Base-by-base conservation (phyloP, 2,888 invertebrate species). In the Drosophila prolongata region DNA sequence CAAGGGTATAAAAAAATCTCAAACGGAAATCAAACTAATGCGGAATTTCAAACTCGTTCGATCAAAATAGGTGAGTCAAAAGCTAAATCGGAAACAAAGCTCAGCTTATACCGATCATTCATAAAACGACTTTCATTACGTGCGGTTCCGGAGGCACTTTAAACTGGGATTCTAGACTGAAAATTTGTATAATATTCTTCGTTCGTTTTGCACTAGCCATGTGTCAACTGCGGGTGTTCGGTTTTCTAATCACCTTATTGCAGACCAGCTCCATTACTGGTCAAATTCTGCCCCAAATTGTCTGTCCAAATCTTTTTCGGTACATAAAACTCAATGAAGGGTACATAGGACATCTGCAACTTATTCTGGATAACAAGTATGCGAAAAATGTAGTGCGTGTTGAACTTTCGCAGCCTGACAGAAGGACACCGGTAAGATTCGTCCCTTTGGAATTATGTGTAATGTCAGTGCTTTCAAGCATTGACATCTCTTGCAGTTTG, bases 241-340 rank as follows among this genome's bases (percentile, higher is more conserved):
- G 50, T 16, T 46, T 75, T 24, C 66, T 50, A 10, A n/a, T 74
- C 19, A 14, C 27, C 9, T 8, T 73, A 24, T 14, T 74, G 52
- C 46, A 75, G 5, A n/a, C 44, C 9, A 19, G 40, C 13, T 44
- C 13, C n/a, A 35, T 50, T 13, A 19, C 50, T 1, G 74, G 57
- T 5, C 81, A 71, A 38, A 72, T 49, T 27, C 60, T 90, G 40
- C 90, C 90, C 0, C 47, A 46, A 5, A 71, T 89, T 1, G 68
- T 78, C 2, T 89, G 91, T 58, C 87, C 90, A 2, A 54, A 78
- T 3, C 80, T 81, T 49, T 90, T 90, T 30, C 58, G 86, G 59
- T 90, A 90, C 37, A 42, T 78, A 10, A 43, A 11, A 3, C 75
- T 57, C 16, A 68, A 71, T 13, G 50, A 49, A n/a, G 53, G 77